These are phyloP conservation scores for Cygnus atratus DNA, from an alignment of 2,113 vertebrate genomes.

Conservation along the genomic window DNA sequence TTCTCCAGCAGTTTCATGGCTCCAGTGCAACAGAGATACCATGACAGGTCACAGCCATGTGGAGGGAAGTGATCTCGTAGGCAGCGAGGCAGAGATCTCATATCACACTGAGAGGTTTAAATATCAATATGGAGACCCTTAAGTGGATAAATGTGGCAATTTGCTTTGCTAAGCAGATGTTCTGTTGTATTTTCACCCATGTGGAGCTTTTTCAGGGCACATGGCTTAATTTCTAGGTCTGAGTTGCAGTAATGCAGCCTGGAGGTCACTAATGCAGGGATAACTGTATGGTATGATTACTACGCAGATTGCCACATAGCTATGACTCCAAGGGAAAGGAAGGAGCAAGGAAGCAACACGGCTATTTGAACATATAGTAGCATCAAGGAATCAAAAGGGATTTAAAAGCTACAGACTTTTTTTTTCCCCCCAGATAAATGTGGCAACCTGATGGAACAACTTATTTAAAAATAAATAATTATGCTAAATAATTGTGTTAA, in stretches of 20 bases:
- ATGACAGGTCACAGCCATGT: not conserved
- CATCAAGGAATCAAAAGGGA: not conserved
- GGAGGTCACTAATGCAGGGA: conserved; percentile 65
- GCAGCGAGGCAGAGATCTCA: not conserved
- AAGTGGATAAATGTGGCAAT: conserved; percentile 58
- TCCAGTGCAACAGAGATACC: not conserved
- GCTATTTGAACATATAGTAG: not conserved
- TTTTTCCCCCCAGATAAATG: not conserved
- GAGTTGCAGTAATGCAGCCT: conserved; percentile 41
- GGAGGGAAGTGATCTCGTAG: not conserved
- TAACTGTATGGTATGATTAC: conserved; percentile 49
- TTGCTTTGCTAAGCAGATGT: conserved; percentile 23
- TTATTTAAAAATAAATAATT: not conserved
- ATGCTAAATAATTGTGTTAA: not conserved
- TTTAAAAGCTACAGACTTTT: not conserved
- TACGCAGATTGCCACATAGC: not conserved
- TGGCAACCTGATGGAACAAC: not conserved
- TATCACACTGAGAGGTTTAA: conserved; percentile 42
- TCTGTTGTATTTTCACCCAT: not conserved
- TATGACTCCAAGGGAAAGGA: conserved; percentile 20
- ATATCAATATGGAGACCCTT: conserved; percentile 28
- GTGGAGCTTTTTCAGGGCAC: conserved; percentile 30
- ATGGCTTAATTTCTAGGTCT: conserved; percentile 34
- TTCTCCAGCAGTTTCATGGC: not conserved
- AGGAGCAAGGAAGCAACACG: not conserved